Conservation (phyloP, 2,113 vertebrate genomes). For the Vanacampus margaritifer region DNA sequence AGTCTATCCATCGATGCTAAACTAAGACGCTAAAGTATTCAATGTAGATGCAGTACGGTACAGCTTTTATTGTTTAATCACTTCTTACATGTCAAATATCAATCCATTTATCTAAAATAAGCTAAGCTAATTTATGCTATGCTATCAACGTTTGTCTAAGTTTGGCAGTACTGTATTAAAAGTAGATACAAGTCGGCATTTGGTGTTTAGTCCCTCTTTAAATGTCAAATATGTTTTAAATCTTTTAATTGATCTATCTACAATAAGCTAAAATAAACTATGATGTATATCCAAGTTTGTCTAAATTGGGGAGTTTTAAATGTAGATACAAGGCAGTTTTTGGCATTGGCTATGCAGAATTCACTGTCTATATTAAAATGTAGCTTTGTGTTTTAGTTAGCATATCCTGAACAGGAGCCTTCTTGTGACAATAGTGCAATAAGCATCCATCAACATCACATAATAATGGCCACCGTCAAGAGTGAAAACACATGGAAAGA, state of each 20-base stretch:
- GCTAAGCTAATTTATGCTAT: background rate
- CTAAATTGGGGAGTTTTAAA: no score
- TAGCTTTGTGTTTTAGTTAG: background rate
- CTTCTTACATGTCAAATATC: background rate
- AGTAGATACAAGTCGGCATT: background rate
- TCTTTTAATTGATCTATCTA: background rate
- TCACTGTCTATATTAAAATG: background rate
- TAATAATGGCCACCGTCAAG: slow-evolving; percentile 79
- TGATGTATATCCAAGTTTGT: no score
- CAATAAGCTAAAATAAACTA: no score
- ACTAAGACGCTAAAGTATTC: no score
- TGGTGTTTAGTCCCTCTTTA: background rate
- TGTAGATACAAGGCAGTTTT: no score
- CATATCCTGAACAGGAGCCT: slow-evolving; percentile 16
- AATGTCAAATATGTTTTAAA: background rate
- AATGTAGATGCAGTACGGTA: no score
- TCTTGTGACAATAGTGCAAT: slow-evolving; percentile 24
- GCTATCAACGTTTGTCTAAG: background rate
- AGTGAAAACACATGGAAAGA: slow-evolving; percentile 86
- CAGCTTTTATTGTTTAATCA: background rate
- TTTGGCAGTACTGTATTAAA: background rate
- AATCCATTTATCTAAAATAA: background rate
- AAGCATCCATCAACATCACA: slow-evolving; percentile 75
- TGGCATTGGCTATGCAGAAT: background rate
- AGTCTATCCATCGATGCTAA: no score